Percentiles rank a stretch among this genome's conserved stretches.
phyloP scores from a whole-genome alignment of 2,797 vertebrate species.

The Coracias cyanogaster region DNA sequence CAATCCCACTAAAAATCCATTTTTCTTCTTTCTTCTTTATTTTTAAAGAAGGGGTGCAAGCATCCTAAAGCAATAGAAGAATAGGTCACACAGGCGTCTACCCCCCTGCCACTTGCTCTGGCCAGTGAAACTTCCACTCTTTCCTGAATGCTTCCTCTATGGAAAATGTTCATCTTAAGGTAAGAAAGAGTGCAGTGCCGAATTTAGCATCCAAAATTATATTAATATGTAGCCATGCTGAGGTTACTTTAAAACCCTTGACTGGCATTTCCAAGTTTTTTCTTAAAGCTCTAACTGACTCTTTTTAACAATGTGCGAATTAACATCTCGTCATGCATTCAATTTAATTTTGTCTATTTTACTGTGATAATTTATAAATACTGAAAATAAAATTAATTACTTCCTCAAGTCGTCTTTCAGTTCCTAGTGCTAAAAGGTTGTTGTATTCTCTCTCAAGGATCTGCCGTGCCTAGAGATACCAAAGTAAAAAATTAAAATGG shows the following conservation, averaged over 20 bases:
- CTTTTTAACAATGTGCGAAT: background rate
- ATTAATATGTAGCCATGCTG: background rate
- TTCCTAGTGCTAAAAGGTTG: slow-evolving; percentile 97
- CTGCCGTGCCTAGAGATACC: slow-evolving; percentile 90
- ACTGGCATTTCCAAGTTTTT: background rate
- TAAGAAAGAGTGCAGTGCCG: slow-evolving; percentile 14
- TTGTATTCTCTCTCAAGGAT: slow-evolving; percentile 99
- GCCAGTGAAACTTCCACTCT: background rate
- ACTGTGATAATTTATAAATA: slow-evolving; percentile 40
- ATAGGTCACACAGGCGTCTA: background rate
- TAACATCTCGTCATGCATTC: slow-evolving; percentile 21
- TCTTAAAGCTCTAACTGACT: background rate
- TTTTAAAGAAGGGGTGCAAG: background rate
- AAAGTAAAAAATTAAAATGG: slow-evolving; percentile 66
- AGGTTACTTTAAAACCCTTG: background rate
- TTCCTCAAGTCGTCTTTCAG: slow-evolving; percentile 97
- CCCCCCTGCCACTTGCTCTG: background rate
- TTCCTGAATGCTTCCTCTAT: background rate
- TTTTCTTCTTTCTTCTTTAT: background rate
- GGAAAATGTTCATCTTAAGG: background rate
- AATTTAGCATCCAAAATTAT: background rate
- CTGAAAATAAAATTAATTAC: slow-evolving; percentile 82
- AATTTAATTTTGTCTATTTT: background rate
- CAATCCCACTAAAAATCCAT: background rate
- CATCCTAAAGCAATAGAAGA: background rate